Percentiles rank a stretch among this genome's conserved stretches.
Conservation (phyloP, 1,140 invertebrate species). For the Linepithema humile region DNA sequence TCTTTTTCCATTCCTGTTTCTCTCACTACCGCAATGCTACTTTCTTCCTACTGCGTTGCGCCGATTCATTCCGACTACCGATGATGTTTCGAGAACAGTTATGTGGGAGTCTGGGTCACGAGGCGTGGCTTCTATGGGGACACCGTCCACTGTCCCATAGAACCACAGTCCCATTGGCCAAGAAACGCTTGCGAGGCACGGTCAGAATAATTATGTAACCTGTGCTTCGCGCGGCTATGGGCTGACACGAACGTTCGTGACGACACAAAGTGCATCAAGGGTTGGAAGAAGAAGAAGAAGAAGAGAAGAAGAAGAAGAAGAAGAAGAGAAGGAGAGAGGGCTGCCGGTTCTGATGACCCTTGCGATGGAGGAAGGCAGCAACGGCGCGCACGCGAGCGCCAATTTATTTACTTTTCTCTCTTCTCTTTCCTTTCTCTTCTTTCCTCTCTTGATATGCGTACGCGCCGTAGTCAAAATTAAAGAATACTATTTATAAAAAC, state of each 20-base stretch:
- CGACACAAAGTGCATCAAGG: constrained; percentile 43
- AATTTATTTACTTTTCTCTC: constrained; percentile 39
- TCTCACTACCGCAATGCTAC: constrained; percentile 67
- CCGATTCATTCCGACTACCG: constrained; percentile 78
- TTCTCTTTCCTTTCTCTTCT: no score
- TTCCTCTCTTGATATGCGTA: no score
- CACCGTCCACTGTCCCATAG: constrained; percentile 83
- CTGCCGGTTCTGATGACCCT: constrained; percentile 60
- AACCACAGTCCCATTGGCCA: constrained; percentile 84
- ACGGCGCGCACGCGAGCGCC: constrained; percentile 43
- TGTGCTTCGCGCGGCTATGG: constrained; percentile 63
- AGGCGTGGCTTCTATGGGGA: constrained; percentile 83
- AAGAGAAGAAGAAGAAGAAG: background rate
- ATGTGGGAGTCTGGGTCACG: constrained; percentile 84
- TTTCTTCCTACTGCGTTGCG: constrained; percentile 69
- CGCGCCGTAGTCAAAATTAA: background rate
- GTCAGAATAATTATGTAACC: constrained; percentile 83
- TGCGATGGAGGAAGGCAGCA: constrained; percentile 63
- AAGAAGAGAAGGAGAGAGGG: background rate
- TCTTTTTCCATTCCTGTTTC: constrained; percentile 31
- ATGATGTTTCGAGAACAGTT: constrained; percentile 82
- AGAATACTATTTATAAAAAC: background rate
- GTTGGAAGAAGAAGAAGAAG: constrained; percentile 23
- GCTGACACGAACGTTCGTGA: constrained; percentile 59
- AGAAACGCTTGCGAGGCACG: constrained; percentile 81